A percentile compares a stretch with the other conserved stretches of the same genome.
Evolutionary conservation across 1,140 invertebrate genomes (phyloP).

Genomic region (Zaprionus ornatus): DNA sequence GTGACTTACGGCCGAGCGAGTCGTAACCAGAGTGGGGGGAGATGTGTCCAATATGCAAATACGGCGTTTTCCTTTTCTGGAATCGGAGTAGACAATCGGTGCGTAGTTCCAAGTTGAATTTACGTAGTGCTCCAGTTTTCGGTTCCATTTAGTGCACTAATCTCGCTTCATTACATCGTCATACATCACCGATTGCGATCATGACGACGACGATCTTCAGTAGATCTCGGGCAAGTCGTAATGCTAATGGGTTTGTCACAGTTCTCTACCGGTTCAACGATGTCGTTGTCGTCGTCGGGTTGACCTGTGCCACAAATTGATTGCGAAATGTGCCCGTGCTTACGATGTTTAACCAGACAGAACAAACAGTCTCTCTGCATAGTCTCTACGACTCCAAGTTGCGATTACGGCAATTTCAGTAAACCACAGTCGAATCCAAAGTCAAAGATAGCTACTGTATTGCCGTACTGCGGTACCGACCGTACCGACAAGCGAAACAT

Average conservation of each 20-base stretch:
- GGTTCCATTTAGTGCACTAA: slow-evolving; percentile 72
- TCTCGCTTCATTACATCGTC: slow-evolving; percentile 78
- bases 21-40: slow-evolving; percentile 26
- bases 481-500: slow-evolving; percentile 57
- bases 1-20: slow-evolving; percentile 58
- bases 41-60: slow-evolving; percentile 35
- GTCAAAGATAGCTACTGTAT: slow-evolving; percentile 1
- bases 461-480: background rate
- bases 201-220: slow-evolving; percentile 10
- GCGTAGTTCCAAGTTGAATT: slow-evolving; percentile 42
- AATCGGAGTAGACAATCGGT: slow-evolving; percentile 13
- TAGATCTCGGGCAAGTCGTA: slow-evolving; percentile 30
- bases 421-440: slow-evolving; percentile 28
- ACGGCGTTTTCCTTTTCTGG: slow-evolving; percentile 37
- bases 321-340: slow-evolving; percentile 67
- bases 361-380: slow-evolving; percentile 28
- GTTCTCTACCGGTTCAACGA: slow-evolving; percentile 44
- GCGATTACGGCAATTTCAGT: slow-evolving; percentile 36
- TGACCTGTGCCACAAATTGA: slow-evolving; percentile 73
- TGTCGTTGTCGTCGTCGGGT: slow-evolving; percentile 20
- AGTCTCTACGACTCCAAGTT: slow-evolving; percentile 8
- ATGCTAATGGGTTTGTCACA: slow-evolving; percentile 65
- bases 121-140: slow-evolving; percentile 63
- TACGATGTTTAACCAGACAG: slow-evolving; percentile 70
- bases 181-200: slow-evolving; percentile 61